Percentiles rank a stretch among this genome's conserved stretches.
These are phyloP conservation scores for Palythoa grandiflora DNA, from an alignment of 92 coral and sea anemone species.

Conservation along the genomic window DNA sequence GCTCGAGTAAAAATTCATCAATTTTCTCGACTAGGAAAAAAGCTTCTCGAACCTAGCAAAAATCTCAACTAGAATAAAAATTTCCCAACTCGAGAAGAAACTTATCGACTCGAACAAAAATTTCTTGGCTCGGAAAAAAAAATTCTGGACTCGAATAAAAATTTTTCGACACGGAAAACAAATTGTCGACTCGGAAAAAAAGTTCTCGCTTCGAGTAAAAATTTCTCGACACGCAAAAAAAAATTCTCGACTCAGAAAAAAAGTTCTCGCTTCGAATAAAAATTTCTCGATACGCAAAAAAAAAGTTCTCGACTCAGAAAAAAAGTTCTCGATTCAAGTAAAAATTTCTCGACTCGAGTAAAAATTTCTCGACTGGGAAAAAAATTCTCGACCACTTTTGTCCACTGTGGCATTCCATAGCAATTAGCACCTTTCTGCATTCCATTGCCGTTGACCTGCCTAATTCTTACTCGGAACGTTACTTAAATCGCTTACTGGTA, in stretches of 20 bases:
- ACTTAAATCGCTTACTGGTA: too few species aligned
- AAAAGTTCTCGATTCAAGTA: too few species aligned
- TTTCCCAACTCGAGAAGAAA: background rate
- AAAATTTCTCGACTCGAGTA: too few species aligned
- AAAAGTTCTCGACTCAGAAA: too few species aligned
- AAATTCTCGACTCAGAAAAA: background rate
- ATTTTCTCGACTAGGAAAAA: constrained; percentile 16
- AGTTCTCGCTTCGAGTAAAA: background rate
- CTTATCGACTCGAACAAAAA: background rate
- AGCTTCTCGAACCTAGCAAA: constrained; percentile 22
- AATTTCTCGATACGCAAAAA: too few species aligned
- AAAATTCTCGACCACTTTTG: too few species aligned
- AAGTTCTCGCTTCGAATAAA: too few species aligned
- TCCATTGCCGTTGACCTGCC: too few species aligned
- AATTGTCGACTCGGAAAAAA: background rate
- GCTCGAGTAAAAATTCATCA: background rate
- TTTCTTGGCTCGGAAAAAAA: background rate
- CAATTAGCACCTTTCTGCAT: too few species aligned
- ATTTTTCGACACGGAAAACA: constrained; percentile 9
- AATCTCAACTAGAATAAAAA: background rate
- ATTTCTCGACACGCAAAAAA: background rate
- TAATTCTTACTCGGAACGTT: too few species aligned
- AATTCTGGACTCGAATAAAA: background rate
- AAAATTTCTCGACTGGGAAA: too few species aligned
- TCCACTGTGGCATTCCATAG: too few species aligned